phyloP scores from a whole-genome alignment of 1,140 invertebrate species.

The Anoplolepis gracilipes region DNA sequence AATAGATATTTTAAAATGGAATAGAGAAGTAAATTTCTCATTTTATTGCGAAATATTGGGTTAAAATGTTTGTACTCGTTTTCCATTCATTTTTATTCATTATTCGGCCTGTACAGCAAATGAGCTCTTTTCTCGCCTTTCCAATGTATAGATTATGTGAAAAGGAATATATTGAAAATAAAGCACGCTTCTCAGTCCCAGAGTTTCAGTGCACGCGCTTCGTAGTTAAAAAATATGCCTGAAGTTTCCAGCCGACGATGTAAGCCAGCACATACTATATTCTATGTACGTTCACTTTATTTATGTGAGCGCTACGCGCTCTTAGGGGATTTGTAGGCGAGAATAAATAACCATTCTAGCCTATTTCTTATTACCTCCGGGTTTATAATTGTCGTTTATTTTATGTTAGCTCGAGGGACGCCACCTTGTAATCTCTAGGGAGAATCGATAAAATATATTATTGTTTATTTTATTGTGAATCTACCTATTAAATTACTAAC shows the following conservation, averaged over 20 bases:
- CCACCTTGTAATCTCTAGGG: neutral
- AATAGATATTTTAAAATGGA: neutral
- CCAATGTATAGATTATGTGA: constrained; percentile 20
- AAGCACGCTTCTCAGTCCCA: constrained; percentile 19
- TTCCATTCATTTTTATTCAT: neutral
- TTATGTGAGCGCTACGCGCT: constrained; percentile 20
- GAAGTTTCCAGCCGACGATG: constrained; percentile 29
- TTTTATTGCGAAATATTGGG: constrained; percentile 1
- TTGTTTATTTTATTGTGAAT: neutral
- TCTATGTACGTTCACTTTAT: constrained; percentile 49
- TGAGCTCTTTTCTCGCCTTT: constrained; percentile 3
- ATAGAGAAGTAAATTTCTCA: neutral
- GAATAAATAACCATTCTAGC: constrained; percentile 41
- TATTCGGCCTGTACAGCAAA: neutral
- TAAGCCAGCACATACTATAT: constrained; percentile 38
- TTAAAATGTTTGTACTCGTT: neutral
- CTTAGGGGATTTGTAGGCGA: constrained; percentile 19
- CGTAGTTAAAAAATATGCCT: constrained; percentile 44
- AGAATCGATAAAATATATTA: constrained; percentile 5
- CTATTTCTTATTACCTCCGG: constrained; percentile 22
- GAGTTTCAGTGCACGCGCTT: neutral
- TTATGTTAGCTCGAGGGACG: neutral
- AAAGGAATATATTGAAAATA: constrained; percentile 48
- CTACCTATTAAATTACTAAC: neutral
- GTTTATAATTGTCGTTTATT: constrained; percentile 53